Evolutionary conservation across 2,888 invertebrate species (phyloP).

Genomic region (Molanna angustata): DNA sequence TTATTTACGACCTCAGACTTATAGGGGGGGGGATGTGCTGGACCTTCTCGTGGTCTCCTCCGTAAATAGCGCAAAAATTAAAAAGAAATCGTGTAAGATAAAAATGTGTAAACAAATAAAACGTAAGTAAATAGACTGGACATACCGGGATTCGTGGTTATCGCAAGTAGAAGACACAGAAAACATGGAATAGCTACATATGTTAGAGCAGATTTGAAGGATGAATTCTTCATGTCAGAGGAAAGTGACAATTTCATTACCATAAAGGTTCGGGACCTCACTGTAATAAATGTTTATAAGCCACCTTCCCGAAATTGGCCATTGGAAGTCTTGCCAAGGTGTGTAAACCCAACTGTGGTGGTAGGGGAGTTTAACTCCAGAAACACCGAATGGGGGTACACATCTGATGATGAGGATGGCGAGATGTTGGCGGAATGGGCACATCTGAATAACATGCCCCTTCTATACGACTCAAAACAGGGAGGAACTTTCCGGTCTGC

Average conservation of each 20-base stretch:
- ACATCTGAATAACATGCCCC: background rate
- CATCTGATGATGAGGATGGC: background rate
- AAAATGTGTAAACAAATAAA: too few relatives aligned
- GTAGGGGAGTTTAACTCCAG: background rate
- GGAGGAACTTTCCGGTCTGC: background rate
- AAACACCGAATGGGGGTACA: background rate
- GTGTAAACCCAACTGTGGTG: background rate
- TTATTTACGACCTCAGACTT: too few relatives aligned
- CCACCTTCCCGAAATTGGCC: background rate
- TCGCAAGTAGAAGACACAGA: background rate
- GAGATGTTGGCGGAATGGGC: background rate
- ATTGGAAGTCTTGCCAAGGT: background rate
- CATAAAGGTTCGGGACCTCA: background rate
- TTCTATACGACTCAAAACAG: background rate
- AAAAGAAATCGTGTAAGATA: too few relatives aligned
- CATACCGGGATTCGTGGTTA: background rate
- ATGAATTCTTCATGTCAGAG: background rate
- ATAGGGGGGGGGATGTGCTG: too few relatives aligned
- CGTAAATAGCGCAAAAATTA: too few relatives aligned
- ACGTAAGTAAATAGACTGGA: too few relatives aligned
- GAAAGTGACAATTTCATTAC: background rate
- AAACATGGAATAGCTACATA: background rate
- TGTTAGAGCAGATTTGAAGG: background rate
- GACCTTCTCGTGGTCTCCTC: too few relatives aligned
- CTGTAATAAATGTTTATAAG: background rate